Evolutionary conservation across 2,888 invertebrate species (phyloP), one percentile per base, ranked within the genome.

Genomic region (Euphydryas editha): DNA sequence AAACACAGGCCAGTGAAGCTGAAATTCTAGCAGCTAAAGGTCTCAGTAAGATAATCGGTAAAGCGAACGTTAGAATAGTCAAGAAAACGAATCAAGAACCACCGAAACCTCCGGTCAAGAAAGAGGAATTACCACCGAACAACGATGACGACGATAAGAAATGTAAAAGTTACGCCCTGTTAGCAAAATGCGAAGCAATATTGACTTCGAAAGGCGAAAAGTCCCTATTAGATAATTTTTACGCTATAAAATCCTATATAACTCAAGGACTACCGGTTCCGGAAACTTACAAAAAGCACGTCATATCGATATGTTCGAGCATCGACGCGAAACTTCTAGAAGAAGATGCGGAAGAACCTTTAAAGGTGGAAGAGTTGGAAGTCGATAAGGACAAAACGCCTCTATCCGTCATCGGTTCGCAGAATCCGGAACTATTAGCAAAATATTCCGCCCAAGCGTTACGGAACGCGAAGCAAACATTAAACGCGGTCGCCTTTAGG

Each of bases 21-120:
- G 93, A 93, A 76, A 88, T 92, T 0, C 44, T 93, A 59, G 93
- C 88, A 0, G 93, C 90, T 0, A 92, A 87, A 71, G 91, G 91
- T 0, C 74, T 93, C 0, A 90, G 92, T 62, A 93, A 92, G 68
- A 88, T 93, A 0, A 92, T 93, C 46, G 86, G 85, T 0, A 88
- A 89, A 72, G 83, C 88, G 0, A 90, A 84, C 49, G 0, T 85
- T 77, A 67, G 72, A 30, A 69, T 67, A 1, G 70, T 72, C 0
- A 74, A 78, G 59, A 78, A 74, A 39, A 55, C 71, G 0, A 71
- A 67, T 21, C 46, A 57, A 5, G 73, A 73, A 66, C 62, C 69
- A 17, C 74, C 78, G 0, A 83, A 84, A 72, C 71, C n/a, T n/a
- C n/a, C 76, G 0, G 69, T 69, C 0, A 76, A 78, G 54, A 80